Base-by-base conservation (phyloP, 2,888 invertebrate genomes). In the Rhagophthalmus giganteus region DNA sequence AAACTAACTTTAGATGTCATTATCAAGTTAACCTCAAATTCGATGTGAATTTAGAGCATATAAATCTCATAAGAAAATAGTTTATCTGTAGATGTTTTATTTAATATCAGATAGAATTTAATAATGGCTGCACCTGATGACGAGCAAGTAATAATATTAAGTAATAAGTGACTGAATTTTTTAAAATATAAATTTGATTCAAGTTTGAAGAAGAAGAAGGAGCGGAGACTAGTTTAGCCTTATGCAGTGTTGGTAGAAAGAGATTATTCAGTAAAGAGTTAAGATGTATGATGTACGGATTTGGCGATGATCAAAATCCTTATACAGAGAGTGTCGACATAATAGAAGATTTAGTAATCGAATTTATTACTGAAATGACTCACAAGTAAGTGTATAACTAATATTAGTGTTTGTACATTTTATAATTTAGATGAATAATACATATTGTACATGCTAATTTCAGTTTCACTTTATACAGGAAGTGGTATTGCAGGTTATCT, bases 201-300 rank as follows among this genome's bases (percentile, higher is more conserved):
- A 56, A 75, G 75, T 75, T 74, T 63, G 86, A 86, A 61, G 87
- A 86, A 62, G 90, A 87, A 55, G 86, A 88, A 32, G 82, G 80
- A 48, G 78, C 83, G 7, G 86, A 86, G 59, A 81, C 86, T 55
- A 85, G 85, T 55, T 77, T 88, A 47, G 87, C 84, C 1, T 56
- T 75, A 11, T 68, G 68, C 41, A 74, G 75, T 55, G 74, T 78
- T 39, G 91, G 90, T 2, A 79, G 90, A 20, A 94, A 94, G 73
- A 79, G 94, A 31, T 73, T 94, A 1, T 94, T 94, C 63, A 93
- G 93, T 49, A 94, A 94, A 75, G 94, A 94, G 74, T 75, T 97
- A 28, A 81, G 95, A 16, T 94, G 94, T 64, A 99, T 99, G 98
- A 96, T 99, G 94, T 99, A 94, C 74, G 99, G 99, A 0, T 99